Base-by-base conservation (phyloP, 1,140 invertebrate species). In the Nebria ingens region DNA sequence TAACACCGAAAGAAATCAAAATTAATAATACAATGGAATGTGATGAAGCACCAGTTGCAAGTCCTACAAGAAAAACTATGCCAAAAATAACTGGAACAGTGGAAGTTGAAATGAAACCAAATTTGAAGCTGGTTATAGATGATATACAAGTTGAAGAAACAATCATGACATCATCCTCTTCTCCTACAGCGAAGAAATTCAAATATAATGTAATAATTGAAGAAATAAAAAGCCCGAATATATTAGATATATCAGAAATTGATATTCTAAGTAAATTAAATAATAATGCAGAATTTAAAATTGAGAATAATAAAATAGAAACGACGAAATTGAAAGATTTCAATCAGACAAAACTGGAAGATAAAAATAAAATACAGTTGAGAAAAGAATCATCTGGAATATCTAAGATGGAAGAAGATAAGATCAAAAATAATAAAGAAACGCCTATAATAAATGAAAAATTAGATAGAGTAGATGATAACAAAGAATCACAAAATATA, bases 91-190 rank as follows among this genome's bases (percentile, higher is more conserved):
- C 76, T 3, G 68, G 70, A 12, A 71, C 68, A 2, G 73, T 78
- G 2, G 74, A 74, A 58, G 64, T 77, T 21, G 68, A 70, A 20
- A 61, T 70, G 2, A 58, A 34, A 13, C 54, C 55, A 4, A 62
- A 56, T 40, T 68, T 79, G 21, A 79, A 78, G 68, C 71, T 74
- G 56, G 65, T 72, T 54, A 69, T 79, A 34, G 75, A 78, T 61
- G 71, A 79, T 62, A 67, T 79, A 21, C 71, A 72, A 29, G 69
- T 80, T 22, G 72, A 78, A 61, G 73, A 79, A 68, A 50, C 58
- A 13, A 52, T 21, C n/a, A 13, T 50, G 12, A n/a, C 15, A 53
- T 29, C 52, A n/a, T 4, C 22, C 12, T 53, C 52, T 2, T 60
- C 62, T 19, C 61, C 62, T 20, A 61, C 58, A 29, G 19, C 51